Conservation (phyloP, 2,888 invertebrate genomes). For the Cataglyphis livida region DNA sequence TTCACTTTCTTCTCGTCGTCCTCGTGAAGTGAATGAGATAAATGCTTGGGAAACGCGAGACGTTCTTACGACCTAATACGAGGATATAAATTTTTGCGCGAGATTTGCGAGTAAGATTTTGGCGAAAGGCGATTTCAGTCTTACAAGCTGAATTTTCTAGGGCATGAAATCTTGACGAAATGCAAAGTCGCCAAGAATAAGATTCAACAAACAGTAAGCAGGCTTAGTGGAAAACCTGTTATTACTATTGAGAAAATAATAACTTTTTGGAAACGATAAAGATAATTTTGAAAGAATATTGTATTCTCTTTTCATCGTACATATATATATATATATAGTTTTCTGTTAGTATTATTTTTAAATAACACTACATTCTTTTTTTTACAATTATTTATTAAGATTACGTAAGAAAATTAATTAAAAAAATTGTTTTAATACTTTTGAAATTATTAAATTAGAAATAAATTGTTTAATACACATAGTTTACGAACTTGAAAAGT, state of each 20-base stretch:
- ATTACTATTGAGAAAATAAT: slow-evolving; percentile 7
- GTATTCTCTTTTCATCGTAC: neutral
- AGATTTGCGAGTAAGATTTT: slow-evolving; percentile 54
- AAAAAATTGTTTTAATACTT: neutral
- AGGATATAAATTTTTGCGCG: slow-evolving; percentile 68
- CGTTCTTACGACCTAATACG: slow-evolving; percentile 42
- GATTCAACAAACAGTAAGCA: neutral
- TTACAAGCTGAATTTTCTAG: slow-evolving; percentile 39
- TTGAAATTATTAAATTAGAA: neutral
- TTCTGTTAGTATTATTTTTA: neutral
- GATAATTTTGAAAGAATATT: neutral
- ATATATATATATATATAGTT: too few species aligned
- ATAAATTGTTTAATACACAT: neutral
- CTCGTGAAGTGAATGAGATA: slow-evolving; percentile 53
- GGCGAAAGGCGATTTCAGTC: slow-evolving; percentile 32
- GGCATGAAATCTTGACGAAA: slow-evolving; percentile 27
- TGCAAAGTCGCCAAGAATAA: neutral
- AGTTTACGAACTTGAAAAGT: neutral
- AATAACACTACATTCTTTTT: neutral
- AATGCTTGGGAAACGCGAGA: slow-evolving; percentile 58
- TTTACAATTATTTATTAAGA: neutral
- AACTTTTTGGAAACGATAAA: neutral
- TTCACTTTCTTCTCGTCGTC: slow-evolving; percentile 27
- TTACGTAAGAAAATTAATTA: neutral
- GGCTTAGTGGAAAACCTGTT: neutral